Base-by-base conservation (phyloP, 92 coral and sea anemone genomes). In the Bergia puertoricense region DNA sequence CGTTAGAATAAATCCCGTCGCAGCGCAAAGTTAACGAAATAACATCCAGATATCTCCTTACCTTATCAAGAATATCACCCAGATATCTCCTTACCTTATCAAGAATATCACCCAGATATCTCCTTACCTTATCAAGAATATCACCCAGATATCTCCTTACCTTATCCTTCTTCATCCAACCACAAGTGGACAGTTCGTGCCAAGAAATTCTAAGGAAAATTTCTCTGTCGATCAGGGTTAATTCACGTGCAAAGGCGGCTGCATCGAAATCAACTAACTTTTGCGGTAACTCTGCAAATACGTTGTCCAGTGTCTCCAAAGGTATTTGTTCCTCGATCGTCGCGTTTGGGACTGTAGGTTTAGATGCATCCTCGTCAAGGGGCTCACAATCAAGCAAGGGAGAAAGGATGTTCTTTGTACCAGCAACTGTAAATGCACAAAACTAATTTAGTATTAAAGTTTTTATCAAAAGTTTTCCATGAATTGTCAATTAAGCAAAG, bases 171-270 rank as follows among this genome's bases (percentile, higher is more conserved):
- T 97, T 96, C 69, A 62, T 62, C 69, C 69, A 62, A 22, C 69
- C 69, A 62, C 69, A 62, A 62, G 69, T 62, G 69, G 69, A 62
- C 23, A 62, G 30, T 23, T 62, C 69, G 30, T 62, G 69, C 69
- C 69, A 62, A 62, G 69, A 92, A 80, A 96, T 94, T 39, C 98
- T 89, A 44, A 96, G 92, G 23, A 96, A 92, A 22, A 94, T 85
- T 81, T 94, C 98, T 88, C 94, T 96, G 89, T 96, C 98, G 82
- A 96, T 96, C 68, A 96, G 90, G 11, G 96, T 93, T 81, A 96
- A 90, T 79, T 96, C 98, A 89, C 92, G 91, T 66, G 98, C 98
- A 59, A 94, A 92, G 30, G 91, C 82, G 8, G 88, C 44, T 1
- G 98, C 94, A 82, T 96, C 95, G 48, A 96, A 92, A 66, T 96